phyloP scores from a whole-genome alignment of 2,888 invertebrate species.

The Eulithis prunata region DNA sequence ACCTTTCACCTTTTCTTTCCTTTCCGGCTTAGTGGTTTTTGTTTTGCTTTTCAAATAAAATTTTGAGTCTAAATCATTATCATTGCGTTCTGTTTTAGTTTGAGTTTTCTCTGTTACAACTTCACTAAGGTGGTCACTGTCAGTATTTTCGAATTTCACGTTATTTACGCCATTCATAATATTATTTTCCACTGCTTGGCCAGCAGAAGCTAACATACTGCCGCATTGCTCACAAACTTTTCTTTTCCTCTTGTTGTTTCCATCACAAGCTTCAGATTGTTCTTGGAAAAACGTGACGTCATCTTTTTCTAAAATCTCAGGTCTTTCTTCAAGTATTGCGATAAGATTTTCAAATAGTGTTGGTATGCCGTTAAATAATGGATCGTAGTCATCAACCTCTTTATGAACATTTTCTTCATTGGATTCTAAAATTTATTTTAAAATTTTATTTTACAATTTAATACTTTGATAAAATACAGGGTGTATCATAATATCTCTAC shows the following conservation, averaged over 20 bases:
- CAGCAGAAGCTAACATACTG: constrained; percentile 15
- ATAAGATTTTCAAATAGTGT: constrained; percentile 60
- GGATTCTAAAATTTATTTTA: constrained; percentile 35
- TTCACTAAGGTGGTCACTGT: constrained; percentile 5
- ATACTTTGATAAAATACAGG: neutral
- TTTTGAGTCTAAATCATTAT: neutral
- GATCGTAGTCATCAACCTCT: constrained; percentile 48
- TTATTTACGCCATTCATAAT: constrained; percentile 2
- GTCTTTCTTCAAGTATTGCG: constrained; percentile 55
- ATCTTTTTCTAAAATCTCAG: constrained; percentile 61
- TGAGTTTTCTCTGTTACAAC: constrained; percentile 3
- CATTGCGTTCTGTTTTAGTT: neutral
- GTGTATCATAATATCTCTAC: no score
- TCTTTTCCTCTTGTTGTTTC: constrained; percentile 14
- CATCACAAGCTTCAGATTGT: constrained; percentile 1
- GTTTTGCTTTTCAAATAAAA: neutral
- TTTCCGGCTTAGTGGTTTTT: neutral
- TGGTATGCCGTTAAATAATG: constrained; percentile 62
- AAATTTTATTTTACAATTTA: neutral
- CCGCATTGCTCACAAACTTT: constrained; percentile 23
- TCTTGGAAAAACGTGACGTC: constrained; percentile 51
- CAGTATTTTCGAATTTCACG: neutral
- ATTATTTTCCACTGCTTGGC: constrained; percentile 3
- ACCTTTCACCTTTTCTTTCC: neutral
- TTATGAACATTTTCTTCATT: constrained; percentile 26